phyloP scores from a whole-genome alignment of 1,140 invertebrate genomes.

The Zaprionus davidi region DNA sequence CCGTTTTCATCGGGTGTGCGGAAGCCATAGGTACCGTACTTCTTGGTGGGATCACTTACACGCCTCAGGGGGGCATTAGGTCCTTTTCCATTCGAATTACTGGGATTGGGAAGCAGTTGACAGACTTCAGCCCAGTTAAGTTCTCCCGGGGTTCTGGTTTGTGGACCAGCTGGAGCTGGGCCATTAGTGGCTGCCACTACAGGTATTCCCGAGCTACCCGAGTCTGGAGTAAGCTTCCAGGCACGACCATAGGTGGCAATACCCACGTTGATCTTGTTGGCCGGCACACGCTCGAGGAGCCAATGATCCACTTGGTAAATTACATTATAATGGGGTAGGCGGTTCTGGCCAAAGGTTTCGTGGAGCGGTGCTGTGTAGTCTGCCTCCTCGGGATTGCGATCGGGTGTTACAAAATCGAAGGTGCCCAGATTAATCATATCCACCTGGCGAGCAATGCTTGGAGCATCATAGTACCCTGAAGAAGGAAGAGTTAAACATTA shows the following conservation, averaged over 20 bases:
- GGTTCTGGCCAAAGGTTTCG: conserved; percentile 86
- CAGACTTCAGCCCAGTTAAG: conserved; percentile 93
- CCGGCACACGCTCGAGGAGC: conserved; percentile 87
- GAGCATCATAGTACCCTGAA: conserved; percentile 92
- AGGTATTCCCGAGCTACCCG: conserved; percentile 90
- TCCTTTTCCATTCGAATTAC: conserved; percentile 86
- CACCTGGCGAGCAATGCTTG: conserved; percentile 88
- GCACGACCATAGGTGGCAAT: conserved; percentile 92
- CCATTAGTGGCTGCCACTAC: conserved; percentile 87
- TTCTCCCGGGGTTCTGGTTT: conserved; percentile 90
- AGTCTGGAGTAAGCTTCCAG: conserved; percentile 91
- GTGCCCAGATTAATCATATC: conserved; percentile 92
- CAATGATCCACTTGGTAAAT: conserved; percentile 88
- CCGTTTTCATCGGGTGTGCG: conserved; percentile 88
- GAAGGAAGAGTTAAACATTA: conserved; percentile 76
- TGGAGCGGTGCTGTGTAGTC: conserved; percentile 90
- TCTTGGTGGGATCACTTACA: conserved; percentile 90
- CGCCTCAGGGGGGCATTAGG: conserved; percentile 87
- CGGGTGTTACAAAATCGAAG: conserved; percentile 91
- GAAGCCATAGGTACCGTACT: conserved; percentile 91
- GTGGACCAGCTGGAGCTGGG: conserved; percentile 87
- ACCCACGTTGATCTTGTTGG: conserved; percentile 92
- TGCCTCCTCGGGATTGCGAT: conserved; percentile 90
- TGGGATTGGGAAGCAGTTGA: conserved; percentile 88
- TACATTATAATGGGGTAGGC: conserved; percentile 88